A percentile compares a stretch with the other conserved stretches of the same genome.
phyloP scores from a whole-genome alignment of 2,888 invertebrate genomes.

The Metallyticus violacea region DNA sequence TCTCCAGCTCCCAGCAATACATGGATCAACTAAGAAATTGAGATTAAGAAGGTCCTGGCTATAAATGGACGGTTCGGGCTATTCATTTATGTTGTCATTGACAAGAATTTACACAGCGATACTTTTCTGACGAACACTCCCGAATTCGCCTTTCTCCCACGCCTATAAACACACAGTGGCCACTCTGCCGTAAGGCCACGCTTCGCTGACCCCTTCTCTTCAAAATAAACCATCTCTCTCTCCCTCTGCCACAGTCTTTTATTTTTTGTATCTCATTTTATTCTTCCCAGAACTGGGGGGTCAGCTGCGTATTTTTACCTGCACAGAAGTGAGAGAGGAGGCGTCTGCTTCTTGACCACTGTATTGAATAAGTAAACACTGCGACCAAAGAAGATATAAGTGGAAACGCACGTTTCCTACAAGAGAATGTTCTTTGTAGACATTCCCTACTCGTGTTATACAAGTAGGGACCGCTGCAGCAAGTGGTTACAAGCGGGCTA shows the following conservation, averaged over 20 bases:
- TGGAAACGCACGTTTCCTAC: neutral
- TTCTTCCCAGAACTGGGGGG: neutral
- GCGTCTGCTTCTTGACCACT: neutral
- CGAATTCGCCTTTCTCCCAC: neutral
- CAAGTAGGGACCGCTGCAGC: no score
- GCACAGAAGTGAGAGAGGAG: neutral
- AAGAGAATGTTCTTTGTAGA: no score
- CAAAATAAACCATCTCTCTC: neutral
- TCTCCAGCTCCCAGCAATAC: no score
- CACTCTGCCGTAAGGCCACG: no score
- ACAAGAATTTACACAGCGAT: no score
- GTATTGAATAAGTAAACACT: neutral
- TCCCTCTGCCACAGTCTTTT: no score
- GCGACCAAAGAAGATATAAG: neutral
- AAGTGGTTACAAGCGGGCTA: no score
- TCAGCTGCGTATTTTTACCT: neutral
- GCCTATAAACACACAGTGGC: neutral
- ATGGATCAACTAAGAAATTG: no score
- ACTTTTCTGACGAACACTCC: neutral
- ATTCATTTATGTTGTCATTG: no score
- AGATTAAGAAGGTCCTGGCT: no score
- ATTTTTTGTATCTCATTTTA: neutral
- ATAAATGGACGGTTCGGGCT: no score
- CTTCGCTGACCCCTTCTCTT: neutral
- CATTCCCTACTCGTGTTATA: no score